Evolutionary conservation across 2,113 vertebrate genomes (phyloP).

Genomic region (Chloropsis hardwickii): DNA sequence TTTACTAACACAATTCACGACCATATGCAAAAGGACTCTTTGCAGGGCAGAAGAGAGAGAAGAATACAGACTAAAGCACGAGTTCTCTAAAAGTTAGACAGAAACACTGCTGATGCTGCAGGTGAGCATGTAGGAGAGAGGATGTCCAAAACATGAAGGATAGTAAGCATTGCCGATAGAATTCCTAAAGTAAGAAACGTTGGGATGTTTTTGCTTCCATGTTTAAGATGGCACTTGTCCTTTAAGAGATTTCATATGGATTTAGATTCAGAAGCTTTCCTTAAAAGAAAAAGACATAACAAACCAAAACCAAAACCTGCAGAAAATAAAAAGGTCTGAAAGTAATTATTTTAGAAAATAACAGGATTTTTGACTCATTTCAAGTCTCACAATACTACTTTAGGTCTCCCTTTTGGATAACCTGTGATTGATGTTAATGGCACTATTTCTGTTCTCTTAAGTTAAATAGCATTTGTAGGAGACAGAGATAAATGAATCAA

Average conservation of each 20-base stretch:
- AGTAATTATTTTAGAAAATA: background rate
- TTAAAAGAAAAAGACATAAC: background rate
- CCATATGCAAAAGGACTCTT: background rate
- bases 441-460: background rate
- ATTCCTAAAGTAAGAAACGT: background rate
- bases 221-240: background rate
- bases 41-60: background rate
- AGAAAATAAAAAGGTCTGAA: background rate
- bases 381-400: background rate
- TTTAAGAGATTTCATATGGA: background rate
- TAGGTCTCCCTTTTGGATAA: background rate
- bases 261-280: background rate
- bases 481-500: background rate
- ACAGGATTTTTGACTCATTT: background rate
- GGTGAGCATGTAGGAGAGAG: background rate
- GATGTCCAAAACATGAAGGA: background rate
- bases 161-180: background rate
- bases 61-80: background rate
- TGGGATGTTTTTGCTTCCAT: background rate
- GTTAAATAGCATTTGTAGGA: background rate
- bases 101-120: background rate
- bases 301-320: background rate
- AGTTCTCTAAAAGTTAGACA: background rate
- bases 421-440: background rate
- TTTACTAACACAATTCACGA: background rate